Percentiles rank a stretch among this genome's conserved stretches.
phyloP scores from a whole-genome alignment of 2,888 invertebrate genomes.

The Scrobipalpa costella region DNA sequence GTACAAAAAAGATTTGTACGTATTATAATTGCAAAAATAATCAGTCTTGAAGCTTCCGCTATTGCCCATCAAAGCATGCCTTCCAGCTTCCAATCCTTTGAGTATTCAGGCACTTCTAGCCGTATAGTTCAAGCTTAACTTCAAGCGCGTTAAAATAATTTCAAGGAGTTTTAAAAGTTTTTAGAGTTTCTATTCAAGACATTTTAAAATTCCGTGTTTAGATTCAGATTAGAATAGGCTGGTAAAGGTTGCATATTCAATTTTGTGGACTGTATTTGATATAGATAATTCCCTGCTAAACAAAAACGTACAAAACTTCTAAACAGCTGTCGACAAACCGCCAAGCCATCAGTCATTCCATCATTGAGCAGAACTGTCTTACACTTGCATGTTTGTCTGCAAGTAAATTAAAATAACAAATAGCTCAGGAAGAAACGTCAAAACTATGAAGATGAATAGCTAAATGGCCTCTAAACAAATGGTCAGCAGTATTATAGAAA shows the following conservation, averaged over 20 bases:
- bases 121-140: too few relatives aligned
- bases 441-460: not conserved
- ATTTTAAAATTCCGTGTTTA: too few relatives aligned
- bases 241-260: too few relatives aligned
- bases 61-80: not conserved
- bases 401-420: constrained; percentile 27
- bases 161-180: too few relatives aligned
- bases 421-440: not conserved
- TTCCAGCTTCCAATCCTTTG: too few relatives aligned
- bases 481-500: too few relatives aligned
- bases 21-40: constrained; percentile 4
- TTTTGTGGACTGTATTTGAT: too few relatives aligned
- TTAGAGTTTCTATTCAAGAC: too few relatives aligned
- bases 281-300: too few relatives aligned
- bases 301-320: not conserved
- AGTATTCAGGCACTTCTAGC: too few relatives aligned
- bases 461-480: not conserved
- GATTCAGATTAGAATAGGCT: too few relatives aligned
- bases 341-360: not conserved
- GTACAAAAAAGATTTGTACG: constrained; percentile 16
- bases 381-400: constrained; percentile 9
- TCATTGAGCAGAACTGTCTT: not conserved
- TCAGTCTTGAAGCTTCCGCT: constrained; percentile 1
- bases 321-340: not conserved
- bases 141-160: too few relatives aligned